Conservation (phyloP, 2,888 invertebrate genomes). For the Orthosia gracilis region DNA sequence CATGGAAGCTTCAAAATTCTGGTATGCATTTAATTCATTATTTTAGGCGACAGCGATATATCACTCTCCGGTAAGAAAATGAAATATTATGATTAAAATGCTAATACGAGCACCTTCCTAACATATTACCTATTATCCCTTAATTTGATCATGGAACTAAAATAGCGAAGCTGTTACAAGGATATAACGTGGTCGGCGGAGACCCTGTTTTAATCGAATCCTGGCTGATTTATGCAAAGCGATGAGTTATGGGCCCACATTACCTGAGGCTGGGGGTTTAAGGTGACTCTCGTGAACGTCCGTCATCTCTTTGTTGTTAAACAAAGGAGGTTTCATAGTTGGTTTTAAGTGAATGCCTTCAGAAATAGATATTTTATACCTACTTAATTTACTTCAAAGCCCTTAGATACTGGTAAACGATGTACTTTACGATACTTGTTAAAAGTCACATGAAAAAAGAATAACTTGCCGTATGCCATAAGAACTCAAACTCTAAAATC, state of each 20-base stretch:
- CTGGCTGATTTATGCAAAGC: constrained; percentile 69
- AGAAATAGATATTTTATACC: background rate
- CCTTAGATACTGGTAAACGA: background rate
- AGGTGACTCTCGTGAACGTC: constrained; percentile 51
- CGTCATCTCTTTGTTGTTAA: constrained; percentile 53
- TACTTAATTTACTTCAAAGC: background rate
- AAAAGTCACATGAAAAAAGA: background rate
- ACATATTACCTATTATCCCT: constrained; percentile 30
- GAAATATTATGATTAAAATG: constrained; percentile 32
- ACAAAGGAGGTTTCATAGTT: constrained; percentile 45
- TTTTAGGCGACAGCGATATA: background rate
- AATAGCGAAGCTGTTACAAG: constrained; percentile 51
- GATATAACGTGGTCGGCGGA: constrained; percentile 53
- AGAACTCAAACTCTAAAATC: too few relatives aligned
- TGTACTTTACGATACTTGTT: background rate
- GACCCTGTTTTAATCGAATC: constrained; percentile 64
- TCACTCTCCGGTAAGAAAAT: constrained; percentile 5
- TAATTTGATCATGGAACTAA: constrained; percentile 47
- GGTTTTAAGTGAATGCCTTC: background rate
- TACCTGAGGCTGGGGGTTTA: constrained; percentile 54
- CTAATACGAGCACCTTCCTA: background rate
- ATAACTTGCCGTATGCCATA: too few relatives aligned
- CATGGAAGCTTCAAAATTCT: background rate
- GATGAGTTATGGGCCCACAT: constrained; percentile 57
- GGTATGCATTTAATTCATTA: background rate